These are phyloP conservation scores for Ornithoptera priamus DNA, from an alignment of 2,888 invertebrate genomes.

Conservation along the genomic window DNA sequence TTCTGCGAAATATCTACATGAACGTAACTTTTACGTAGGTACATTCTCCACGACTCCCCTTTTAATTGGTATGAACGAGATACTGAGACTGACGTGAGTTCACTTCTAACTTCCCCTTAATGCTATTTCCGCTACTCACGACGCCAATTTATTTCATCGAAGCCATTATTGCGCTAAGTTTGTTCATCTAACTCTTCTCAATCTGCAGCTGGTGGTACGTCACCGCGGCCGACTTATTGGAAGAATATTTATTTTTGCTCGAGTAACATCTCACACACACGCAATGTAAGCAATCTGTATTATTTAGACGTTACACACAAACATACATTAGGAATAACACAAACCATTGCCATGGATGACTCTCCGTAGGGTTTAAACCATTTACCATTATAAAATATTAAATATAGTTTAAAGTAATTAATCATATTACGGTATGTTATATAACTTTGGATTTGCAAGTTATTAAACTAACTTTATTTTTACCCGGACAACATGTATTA, in stretches of 20 bases:
- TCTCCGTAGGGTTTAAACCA: too few relatives aligned
- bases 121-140: slow-evolving; percentile 28
- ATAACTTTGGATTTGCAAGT: too few relatives aligned
- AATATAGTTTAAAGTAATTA: too few relatives aligned
- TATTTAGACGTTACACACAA: slow-evolving; percentile 4
- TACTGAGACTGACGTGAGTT: slow-evolving; percentile 7
- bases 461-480: too few relatives aligned
- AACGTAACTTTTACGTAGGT: neutral
- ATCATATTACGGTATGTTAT: too few relatives aligned
- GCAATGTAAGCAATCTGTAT: neutral
- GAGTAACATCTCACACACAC: slow-evolving; percentile 8
- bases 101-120: slow-evolving; percentile 31
- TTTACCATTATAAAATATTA: too few relatives aligned
- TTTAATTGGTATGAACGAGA: slow-evolving; percentile 9
- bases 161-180: slow-evolving; percentile 41
- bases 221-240: slow-evolving; percentile 33
- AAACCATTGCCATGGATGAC: neutral
- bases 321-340: slow-evolving; percentile 8
- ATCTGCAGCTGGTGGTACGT: slow-evolving; percentile 36
- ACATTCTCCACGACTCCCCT: neutral
- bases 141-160: slow-evolving; percentile 31
- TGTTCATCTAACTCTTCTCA: slow-evolving; percentile 36
- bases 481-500: too few relatives aligned
- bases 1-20: neutral
- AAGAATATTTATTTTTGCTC: slow-evolving; percentile 51